Conservation (phyloP, 2,888 invertebrate genomes). For the Brenthis ino region DNA sequence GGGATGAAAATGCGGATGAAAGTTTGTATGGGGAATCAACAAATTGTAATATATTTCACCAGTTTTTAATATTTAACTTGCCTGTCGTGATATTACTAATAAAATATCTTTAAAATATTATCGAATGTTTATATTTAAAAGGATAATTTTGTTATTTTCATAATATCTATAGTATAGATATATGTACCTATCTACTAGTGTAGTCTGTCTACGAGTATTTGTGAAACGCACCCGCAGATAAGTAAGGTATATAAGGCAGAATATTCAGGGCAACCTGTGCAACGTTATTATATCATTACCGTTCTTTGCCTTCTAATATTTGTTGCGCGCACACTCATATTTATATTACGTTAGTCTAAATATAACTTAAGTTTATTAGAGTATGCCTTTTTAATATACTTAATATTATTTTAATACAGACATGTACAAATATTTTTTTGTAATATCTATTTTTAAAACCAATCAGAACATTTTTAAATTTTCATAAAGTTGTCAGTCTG, state of each 20-base stretch:
- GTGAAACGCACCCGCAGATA: slow-evolving; percentile 12
- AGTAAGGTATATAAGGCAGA: slow-evolving; percentile 13
- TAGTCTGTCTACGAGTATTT: slow-evolving; percentile 10
- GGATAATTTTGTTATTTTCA: neutral
- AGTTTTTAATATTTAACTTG: too few relatives aligned
- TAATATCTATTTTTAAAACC: too few relatives aligned
- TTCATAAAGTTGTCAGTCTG: too few relatives aligned
- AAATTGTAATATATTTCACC: too few relatives aligned
- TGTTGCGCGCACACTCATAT: slow-evolving; percentile 1
- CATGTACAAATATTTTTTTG: too few relatives aligned
- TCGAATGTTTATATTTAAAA: neutral
- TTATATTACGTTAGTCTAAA: neutral
- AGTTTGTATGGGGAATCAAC: too few relatives aligned
- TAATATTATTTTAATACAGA: neutral
- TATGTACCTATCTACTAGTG: slow-evolving; percentile 10
- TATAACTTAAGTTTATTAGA: neutral
- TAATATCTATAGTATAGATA: neutral
- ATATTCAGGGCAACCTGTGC: slow-evolving; percentile 27
- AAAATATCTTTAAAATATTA: too few relatives aligned
- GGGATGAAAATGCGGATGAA: too few relatives aligned
- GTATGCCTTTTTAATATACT: neutral
- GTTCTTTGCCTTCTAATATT: slow-evolving; percentile 21
- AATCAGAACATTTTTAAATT: too few relatives aligned
- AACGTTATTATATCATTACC: slow-evolving; percentile 26
- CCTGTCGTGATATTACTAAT: too few relatives aligned